A percentile compares a stretch with the other conserved stretches of the same genome.
These are phyloP conservation scores for Sebastes vulpes DNA, from an alignment of 2,797 vertebrate species.

Conservation along the genomic window DNA sequence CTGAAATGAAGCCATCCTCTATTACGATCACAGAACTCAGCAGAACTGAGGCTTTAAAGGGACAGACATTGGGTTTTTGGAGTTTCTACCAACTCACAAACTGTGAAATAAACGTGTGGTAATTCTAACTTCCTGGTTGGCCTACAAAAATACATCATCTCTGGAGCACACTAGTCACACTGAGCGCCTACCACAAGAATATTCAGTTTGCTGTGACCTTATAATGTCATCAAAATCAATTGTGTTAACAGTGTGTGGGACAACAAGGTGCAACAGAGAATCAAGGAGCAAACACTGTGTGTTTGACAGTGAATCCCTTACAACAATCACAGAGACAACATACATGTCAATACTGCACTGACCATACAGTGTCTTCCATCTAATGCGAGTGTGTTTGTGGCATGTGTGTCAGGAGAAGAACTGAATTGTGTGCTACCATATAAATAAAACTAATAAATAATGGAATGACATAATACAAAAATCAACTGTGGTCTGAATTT, in stretches of 20 bases:
- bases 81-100: not conserved
- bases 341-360: slow-evolving; percentile 19
- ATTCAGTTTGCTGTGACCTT: not conserved
- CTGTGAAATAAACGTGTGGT: too few species aligned
- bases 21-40: not conserved
- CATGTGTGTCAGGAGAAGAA: not conserved
- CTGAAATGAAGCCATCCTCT: not conserved
- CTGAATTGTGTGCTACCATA: not conserved
- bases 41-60: not conserved
- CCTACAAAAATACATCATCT: too few species aligned
- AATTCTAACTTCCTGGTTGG: too few species aligned
- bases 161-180: not conserved
- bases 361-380: not conserved
- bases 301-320: slow-evolving; percentile 14
- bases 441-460: not conserved
- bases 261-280: not conserved
- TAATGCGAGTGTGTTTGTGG: not conserved
- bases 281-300: slow-evolving; percentile 3
- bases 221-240: not conserved
- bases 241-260: not conserved
- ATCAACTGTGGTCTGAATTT: not conserved
- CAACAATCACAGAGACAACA: slow-evolving; percentile 10
- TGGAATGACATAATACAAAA: not conserved
- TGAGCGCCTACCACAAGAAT: not conserved
- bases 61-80: not conserved